Evolutionary conservation across 1,140 invertebrate species (phyloP), one percentile per base, ranked within the genome.

Genomic region (Eubasilissa regina): DNA sequence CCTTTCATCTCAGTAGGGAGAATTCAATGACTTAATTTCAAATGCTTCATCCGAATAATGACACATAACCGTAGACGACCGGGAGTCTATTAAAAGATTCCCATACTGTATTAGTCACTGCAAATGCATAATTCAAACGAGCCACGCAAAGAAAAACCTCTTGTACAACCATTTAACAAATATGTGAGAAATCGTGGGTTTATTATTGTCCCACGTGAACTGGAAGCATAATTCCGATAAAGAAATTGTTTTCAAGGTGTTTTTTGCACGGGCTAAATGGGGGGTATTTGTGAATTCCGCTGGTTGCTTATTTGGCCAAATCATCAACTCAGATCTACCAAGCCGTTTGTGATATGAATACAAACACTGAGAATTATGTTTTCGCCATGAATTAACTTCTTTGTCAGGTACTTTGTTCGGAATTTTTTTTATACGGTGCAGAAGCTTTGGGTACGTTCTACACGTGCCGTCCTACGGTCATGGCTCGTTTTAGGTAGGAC

Each of bases 161-260:
- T 58, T 60, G 55, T 58, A 56, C 11, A 35, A 58, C 73, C 13
- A 60, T 58, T 73, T 73, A 53, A 55, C 68, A n/a, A 73, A 70
- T 70, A 70, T 70, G 15, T 45, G 43, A 70, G 45, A 70, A 73
- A 53, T 73, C 51, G 47, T 43, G 68, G 25, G 11, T 73, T 73
- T 73, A 55, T 73, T 53, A 73, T 47, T 15, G n/a, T 25, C 25
- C 19, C 48, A 73, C 68, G 68, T 73, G 68, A 73, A 47, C 35
- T 73, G 68, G 48, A 25, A 73, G 51, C 68, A 19, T 53, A 53
- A 73, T 73, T 25, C 13, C 4, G 15, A 35, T 1, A n/a, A 55
- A 21, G 19, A 55, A 55, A 73, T 47, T 13, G 12, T 21, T 53
- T 73, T 15, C 68, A 55, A 73, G 68, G 68, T 35, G 48, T 73